phyloP scores from a whole-genome alignment of 2,888 invertebrate species.

The Ferdinandea cuprea region DNA sequence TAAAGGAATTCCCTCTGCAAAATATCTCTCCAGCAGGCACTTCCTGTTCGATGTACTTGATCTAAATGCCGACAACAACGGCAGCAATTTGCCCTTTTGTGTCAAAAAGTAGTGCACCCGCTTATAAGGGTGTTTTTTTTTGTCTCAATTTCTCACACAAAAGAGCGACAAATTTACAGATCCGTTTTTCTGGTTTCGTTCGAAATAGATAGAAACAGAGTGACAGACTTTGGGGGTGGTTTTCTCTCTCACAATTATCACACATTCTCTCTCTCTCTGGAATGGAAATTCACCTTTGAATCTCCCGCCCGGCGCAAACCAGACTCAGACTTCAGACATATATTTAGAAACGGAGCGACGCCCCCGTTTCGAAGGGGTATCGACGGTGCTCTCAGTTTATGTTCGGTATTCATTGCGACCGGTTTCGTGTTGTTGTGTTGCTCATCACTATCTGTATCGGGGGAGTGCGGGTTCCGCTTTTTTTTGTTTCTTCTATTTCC shows the following conservation, averaged over 20 bases:
- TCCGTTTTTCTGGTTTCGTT: background rate
- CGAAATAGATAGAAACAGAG: background rate
- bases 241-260: constrained; percentile 27
- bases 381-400: constrained; percentile 60
- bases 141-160: constrained; percentile 19
- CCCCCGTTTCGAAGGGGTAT: constrained; percentile 63
- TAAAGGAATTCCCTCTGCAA: constrained; percentile 53
- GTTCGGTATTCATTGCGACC: constrained; percentile 71
- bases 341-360: too few species aligned
- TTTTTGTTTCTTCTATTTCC: constrained; percentile 4
- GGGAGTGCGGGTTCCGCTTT: constrained; percentile 41
- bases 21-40: constrained; percentile 10
- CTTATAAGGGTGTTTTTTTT: constrained; percentile 33
- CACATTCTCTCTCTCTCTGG: constrained; percentile 23
- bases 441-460: constrained; percentile 28
- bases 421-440: constrained; percentile 66
- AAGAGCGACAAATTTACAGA: constrained; percentile 10
- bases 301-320: constrained; percentile 3
- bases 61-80: constrained; percentile 47
- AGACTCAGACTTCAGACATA: too few species aligned
- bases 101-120: constrained; percentile 27
- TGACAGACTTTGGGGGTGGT: background rate
- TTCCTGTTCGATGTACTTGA: constrained; percentile 40
- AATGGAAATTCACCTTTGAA: constrained; percentile 50
- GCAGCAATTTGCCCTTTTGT: constrained; percentile 60